Base-by-base conservation (phyloP, 53 echinoderm and acorn worm genomes). In the Temnopleurus reevesii region DNA sequence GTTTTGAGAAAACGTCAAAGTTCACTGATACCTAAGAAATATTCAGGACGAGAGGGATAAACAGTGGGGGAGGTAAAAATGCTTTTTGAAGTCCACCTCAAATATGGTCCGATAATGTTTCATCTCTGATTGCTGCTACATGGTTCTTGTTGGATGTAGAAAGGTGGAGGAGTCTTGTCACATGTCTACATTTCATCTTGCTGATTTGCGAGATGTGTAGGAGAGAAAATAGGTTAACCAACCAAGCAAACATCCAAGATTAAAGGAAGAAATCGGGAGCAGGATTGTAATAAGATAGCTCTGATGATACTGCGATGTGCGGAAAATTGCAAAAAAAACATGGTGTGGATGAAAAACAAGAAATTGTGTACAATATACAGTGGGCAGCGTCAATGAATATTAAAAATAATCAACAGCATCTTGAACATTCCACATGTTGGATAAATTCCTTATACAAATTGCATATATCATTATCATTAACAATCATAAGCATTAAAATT, bases 1-100 rank as follows among this genome's bases (percentile, higher is more conserved):
- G 71, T 41, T 71, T 71, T 71, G 41, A 21, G 71, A 71, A 43
- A 38, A 71, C 41, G 43, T 71, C 71, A 71, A 9, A 71, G 71
- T 71, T 71, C 41, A 41, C 38, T 0, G 71, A 71, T 71, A n/a
- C 21, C 5, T 19, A 38, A 41, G 41, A 71, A 63, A 71, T 41
- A 43, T 36, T 21, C 41, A 38, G 43, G 41, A 71, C 19, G 41
- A 41, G n/a, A 5, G 71, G 41, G 23, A 21, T 71, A 21, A 19
- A 38, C 41, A n/a, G 38, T 19, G 21, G 41, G 71, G 10, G 41
- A 71, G 36, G 41, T n/a, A 38, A 71, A 71, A n/a, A 38, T 38
- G 41, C 71, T 71, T 71, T 71, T 36, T 21, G 23, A 4, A 2
- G 4, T 5, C 49, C 5, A n/a, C n/a, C 17, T 10, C 6, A 66